These are phyloP conservation scores for Cynoglossus semilaevis DNA, from an alignment of 2,113 vertebrate species.

Conservation along the genomic window DNA sequence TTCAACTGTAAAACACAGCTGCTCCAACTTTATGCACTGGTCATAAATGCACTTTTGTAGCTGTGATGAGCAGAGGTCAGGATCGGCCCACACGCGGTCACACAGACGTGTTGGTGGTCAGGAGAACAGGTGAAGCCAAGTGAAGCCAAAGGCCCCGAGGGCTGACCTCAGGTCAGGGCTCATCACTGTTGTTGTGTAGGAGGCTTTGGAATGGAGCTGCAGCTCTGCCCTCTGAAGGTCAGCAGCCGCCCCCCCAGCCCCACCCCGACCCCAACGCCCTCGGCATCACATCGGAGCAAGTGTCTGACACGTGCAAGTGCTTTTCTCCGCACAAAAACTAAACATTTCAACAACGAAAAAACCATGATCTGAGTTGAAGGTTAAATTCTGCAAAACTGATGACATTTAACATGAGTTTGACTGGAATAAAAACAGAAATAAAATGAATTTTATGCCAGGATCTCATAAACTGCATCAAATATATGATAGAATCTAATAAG, in stretches of 20 bases:
- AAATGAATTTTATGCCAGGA: no score
- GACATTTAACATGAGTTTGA: no score
- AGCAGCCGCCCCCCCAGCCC: neutral
- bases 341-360: neutral
- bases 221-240: conserved; percentile 17
- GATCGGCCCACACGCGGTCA: neutral
- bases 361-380: neutral
- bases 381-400: no score
- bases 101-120: neutral
- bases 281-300: neutral
- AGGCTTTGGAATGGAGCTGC: conserved; percentile 27
- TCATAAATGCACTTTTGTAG: neutral
- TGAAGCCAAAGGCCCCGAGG: neutral
- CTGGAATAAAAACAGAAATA: no score
- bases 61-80: neutral
- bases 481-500: no score
- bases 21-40: neutral
- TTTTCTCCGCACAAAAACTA: neutral
- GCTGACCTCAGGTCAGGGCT: conserved; percentile 28
- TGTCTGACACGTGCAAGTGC: neutral
- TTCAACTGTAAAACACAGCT: no score
- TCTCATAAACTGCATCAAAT: no score
- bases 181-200: conserved; percentile 31
- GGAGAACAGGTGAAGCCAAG: conserved; percentile 23
- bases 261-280: no score